Evolutionary conservation across 2,888 invertebrate species (phyloP).

Genomic region (Pachliopta kotzebuea): DNA sequence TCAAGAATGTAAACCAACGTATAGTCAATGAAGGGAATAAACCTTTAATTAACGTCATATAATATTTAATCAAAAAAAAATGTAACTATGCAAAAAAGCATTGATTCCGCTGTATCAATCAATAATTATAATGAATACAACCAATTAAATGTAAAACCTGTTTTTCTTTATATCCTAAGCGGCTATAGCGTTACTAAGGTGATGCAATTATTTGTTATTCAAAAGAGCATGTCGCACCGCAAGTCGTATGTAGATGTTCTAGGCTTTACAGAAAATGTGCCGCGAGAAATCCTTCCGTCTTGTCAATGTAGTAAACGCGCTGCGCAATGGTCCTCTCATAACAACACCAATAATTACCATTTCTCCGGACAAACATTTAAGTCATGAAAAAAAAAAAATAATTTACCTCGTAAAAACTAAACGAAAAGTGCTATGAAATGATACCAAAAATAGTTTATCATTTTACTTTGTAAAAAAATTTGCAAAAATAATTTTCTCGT

Average conservation of each 20-base stretch:
- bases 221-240: constrained; percentile 10
- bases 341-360: constrained; percentile 5
- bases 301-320: constrained; percentile 13
- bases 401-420: too few species aligned
- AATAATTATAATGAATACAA: too few species aligned
- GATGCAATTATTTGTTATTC: constrained; percentile 24
- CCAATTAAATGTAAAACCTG: too few species aligned
- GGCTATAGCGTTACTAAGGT: constrained; percentile 12
- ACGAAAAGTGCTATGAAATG: too few species aligned
- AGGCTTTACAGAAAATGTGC: constrained; percentile 10
- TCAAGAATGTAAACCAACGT: constrained; percentile 2
- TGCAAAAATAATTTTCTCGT: too few species aligned
- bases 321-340: constrained; percentile 35
- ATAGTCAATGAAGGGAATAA: background rate
- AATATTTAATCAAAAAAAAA: too few species aligned
- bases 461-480: too few species aligned
- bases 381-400: background rate
- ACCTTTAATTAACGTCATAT: background rate
- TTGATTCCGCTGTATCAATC: too few species aligned
- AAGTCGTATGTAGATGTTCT: constrained; percentile 11
- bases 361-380: constrained; percentile 3
- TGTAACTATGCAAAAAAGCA: too few species aligned
- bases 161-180: constrained; percentile 12
- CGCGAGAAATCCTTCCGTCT: constrained; percentile 25
- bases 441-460: too few species aligned